Conservation (phyloP, 1,140 invertebrate genomes). For the Lordiphosa clarofinis region DNA sequence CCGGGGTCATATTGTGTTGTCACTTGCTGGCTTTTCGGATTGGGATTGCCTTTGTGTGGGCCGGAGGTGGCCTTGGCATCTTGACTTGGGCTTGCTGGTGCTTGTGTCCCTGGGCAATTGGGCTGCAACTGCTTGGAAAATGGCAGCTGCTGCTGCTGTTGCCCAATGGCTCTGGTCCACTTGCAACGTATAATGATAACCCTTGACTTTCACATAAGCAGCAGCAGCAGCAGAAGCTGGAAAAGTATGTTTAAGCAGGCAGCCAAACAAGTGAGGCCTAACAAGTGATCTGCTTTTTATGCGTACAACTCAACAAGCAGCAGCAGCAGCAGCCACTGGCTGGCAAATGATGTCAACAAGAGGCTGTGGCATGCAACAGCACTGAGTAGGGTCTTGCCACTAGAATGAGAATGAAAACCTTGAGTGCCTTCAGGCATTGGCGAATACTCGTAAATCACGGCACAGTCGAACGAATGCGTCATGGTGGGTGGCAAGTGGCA, state of each 20-base stretch:
- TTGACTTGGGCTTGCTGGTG: slow-evolving; percentile 42
- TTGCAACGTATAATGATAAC: slow-evolving; percentile 65
- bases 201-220: slow-evolving; percentile 64
- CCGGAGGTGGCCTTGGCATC: slow-evolving; percentile 41
- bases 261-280: slow-evolving; percentile 61
- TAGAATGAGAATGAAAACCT: slow-evolving; percentile 16
- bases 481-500: slow-evolving; percentile 3
- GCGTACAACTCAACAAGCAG: slow-evolving; percentile 49
- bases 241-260: slow-evolving; percentile 15
- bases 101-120: slow-evolving; percentile 47
- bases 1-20: slow-evolving; percentile 50
- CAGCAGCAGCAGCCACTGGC: slow-evolving; percentile 42
- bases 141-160: slow-evolving; percentile 34
- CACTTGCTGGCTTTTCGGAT: slow-evolving; percentile 24
- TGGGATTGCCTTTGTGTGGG: slow-evolving; percentile 16
- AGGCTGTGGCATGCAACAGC: slow-evolving; percentile 43
- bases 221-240: slow-evolving; percentile 11
- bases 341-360: slow-evolving; percentile 71
- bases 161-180: slow-evolving; percentile 16
- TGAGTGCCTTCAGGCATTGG: slow-evolving; percentile 52
- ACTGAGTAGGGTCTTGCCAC: neutral
- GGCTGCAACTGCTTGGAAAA: slow-evolving; percentile 66
- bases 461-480: slow-evolving; percentile 47
- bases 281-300: slow-evolving; percentile 65
- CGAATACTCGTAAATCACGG: slow-evolving; percentile 65